A percentile compares a stretch with the other conserved stretches of the same genome.
Evolutionary conservation across 2,797 vertebrate genomes (phyloP).

Genomic region (Danio jaintianensis): DNA sequence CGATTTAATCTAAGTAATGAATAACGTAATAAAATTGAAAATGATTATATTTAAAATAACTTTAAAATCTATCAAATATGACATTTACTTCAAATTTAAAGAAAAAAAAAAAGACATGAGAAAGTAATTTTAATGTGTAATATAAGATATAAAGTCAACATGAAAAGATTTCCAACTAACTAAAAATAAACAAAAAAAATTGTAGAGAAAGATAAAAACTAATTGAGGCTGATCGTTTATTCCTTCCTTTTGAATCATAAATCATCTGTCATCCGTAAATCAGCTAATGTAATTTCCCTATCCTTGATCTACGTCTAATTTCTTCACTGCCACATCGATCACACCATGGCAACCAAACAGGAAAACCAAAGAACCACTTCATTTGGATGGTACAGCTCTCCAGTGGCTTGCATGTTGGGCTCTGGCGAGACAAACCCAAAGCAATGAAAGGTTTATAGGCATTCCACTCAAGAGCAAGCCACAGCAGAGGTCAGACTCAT

Average conservation of each 20-base stretch:
- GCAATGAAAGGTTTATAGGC: constrained; percentile 48
- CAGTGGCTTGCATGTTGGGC: constrained; percentile 40
- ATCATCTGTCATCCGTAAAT: not conserved
- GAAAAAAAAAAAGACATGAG: too few relatives aligned
- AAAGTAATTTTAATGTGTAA: too few relatives aligned
- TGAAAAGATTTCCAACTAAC: too few relatives aligned
- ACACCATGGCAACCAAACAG: constrained; percentile 54
- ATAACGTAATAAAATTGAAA: too few relatives aligned
- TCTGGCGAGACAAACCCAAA: constrained; percentile 41
- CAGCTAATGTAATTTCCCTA: constrained; percentile 15
- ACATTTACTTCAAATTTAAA: too few relatives aligned
- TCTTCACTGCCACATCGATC: constrained; percentile 43
- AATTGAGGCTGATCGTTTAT: not conserved
- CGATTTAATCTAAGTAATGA: not conserved
- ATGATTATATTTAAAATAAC: not conserved
- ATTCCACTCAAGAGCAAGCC: constrained; percentile 53
- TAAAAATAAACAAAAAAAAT: too few relatives aligned
- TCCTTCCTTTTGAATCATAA: not conserved
- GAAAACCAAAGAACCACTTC: constrained; percentile 47
- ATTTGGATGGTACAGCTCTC: constrained; percentile 48
- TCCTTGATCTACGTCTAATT: constrained; percentile 21
- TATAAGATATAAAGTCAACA: too few relatives aligned
- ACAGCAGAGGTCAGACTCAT: constrained; percentile 40
- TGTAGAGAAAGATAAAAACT: not conserved
- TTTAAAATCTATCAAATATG: too few relatives aligned